Conservation (phyloP, 2,888 invertebrate genomes). For the Ophion ventricosus region DNA sequence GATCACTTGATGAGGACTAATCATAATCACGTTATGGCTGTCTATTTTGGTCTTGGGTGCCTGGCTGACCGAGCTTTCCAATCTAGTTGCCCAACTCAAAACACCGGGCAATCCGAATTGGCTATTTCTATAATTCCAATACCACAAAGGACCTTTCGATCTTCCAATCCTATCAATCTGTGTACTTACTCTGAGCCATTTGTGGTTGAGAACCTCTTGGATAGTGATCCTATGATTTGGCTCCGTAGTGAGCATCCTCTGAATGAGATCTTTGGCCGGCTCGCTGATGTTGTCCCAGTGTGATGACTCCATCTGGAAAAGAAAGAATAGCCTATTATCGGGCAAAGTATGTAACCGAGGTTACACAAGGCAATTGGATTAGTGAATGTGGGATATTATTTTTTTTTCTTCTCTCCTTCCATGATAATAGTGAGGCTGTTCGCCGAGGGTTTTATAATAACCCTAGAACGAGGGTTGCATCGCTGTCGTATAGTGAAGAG, state of each 20-base stretch:
- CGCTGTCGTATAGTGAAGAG: constrained; percentile 23
- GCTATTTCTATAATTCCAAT: background rate
- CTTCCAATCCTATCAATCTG: background rate
- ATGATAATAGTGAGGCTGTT: constrained; percentile 12
- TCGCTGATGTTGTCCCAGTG: constrained; percentile 97
- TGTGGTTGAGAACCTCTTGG: constrained; percentile 97
- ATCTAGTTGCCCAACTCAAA: background rate
- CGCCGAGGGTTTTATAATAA: constrained; percentile 51
- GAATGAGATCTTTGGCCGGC: constrained; percentile 96
- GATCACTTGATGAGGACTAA: background rate
- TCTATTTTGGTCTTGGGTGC: background rate
- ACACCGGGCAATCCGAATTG: background rate
- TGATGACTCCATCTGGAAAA: constrained; percentile 91
- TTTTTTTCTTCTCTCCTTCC: constrained; percentile 1
- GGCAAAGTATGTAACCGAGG: background rate
- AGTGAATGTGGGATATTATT: constrained; percentile 22
- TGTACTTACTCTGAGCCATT: constrained; percentile 95
- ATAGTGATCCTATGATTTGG: constrained; percentile 96
- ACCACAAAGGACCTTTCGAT: background rate
- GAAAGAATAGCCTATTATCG: background rate
- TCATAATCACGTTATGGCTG: background rate
- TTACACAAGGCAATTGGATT: background rate
- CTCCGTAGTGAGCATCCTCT: constrained; percentile 96
- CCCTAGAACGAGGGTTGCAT: constrained; percentile 19
- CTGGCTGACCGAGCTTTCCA: background rate